These are phyloP conservation scores for Rugalucina vietnamica DNA, from an alignment of 2,888 invertebrate genomes.

Conservation along the genomic window DNA sequence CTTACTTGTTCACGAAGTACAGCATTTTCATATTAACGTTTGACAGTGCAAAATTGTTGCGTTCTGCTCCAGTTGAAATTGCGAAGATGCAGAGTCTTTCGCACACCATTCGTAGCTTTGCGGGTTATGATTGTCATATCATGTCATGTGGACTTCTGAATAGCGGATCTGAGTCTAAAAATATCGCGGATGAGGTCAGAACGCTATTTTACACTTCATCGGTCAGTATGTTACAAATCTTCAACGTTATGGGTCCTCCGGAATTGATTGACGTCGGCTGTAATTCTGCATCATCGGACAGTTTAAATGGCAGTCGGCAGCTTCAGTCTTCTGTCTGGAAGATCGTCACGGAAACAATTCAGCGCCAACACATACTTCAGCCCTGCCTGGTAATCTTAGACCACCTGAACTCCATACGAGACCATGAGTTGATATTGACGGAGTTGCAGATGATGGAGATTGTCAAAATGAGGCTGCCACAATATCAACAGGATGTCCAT, in stretches of 20 bases:
- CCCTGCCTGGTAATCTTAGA: constrained; percentile 62
- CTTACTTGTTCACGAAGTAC: constrained; percentile 69
- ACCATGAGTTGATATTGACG: constrained; percentile 51
- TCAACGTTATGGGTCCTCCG: constrained; percentile 66
- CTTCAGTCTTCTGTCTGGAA: constrained; percentile 62
- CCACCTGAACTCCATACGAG: constrained; percentile 47
- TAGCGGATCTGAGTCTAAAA: constrained; percentile 48
- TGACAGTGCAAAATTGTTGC: constrained; percentile 70
- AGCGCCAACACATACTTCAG: constrained; percentile 61
- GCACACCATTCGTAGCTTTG: constrained; percentile 67
- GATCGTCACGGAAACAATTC: constrained; percentile 63
- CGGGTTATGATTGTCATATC: constrained; percentile 65
- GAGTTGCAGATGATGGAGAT: constrained; percentile 62
- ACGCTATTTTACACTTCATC: constrained; percentile 67
- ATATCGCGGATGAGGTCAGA: constrained; percentile 63
- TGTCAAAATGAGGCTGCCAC: constrained; percentile 59
- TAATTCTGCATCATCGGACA: constrained; percentile 8
- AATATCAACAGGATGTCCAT: constrained; percentile 58
- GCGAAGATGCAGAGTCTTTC: constrained; percentile 67
- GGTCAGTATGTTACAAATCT: constrained; percentile 66
- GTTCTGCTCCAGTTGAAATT: constrained; percentile 66
- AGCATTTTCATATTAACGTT: constrained; percentile 73
- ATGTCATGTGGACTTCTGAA: constrained; percentile 64
- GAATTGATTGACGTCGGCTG: constrained; percentile 50
- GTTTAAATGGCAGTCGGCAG: constrained; percentile 24